Percentiles rank a stretch among this genome's conserved stretches.
Conservation (phyloP, 1,140 invertebrate species). For the Rhyacophila brunnea region DNA sequence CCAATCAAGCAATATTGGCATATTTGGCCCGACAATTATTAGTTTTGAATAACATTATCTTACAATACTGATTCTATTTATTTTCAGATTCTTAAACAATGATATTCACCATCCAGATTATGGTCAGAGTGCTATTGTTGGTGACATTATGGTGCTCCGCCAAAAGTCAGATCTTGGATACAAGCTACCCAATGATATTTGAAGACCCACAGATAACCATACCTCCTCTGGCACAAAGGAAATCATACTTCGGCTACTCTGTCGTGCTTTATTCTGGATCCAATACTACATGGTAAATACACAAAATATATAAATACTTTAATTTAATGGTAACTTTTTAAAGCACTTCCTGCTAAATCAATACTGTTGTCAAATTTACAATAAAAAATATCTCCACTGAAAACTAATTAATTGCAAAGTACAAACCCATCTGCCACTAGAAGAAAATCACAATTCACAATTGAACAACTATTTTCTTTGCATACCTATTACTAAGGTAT, state of each 20-base stretch:
- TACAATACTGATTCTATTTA: too few relatives aligned
- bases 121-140: too few relatives aligned
- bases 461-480: background rate
- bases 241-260: conserved; percentile 39
- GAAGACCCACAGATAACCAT: conserved; percentile 10
- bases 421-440: background rate
- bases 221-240: background rate
- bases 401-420: background rate
- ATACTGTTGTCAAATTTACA: background rate
- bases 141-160: background rate
- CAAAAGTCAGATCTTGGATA: conserved; percentile 5
- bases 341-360: background rate
- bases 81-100: too few relatives aligned
- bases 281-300: conserved; percentile 17
- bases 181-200: conserved; percentile 2
- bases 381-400: background rate
- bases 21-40: too few relatives aligned
- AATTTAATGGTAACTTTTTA: background rate
- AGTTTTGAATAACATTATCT: too few relatives aligned
- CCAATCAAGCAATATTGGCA: too few relatives aligned
- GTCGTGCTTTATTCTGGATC: conserved; percentile 32
- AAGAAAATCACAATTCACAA: too few relatives aligned
- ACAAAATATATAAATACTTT: background rate
- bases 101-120: too few relatives aligned
- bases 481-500: background rate